Evolutionary conservation across 2,113 vertebrate species (phyloP).

Genomic region (Silurus meridionalis): DNA sequence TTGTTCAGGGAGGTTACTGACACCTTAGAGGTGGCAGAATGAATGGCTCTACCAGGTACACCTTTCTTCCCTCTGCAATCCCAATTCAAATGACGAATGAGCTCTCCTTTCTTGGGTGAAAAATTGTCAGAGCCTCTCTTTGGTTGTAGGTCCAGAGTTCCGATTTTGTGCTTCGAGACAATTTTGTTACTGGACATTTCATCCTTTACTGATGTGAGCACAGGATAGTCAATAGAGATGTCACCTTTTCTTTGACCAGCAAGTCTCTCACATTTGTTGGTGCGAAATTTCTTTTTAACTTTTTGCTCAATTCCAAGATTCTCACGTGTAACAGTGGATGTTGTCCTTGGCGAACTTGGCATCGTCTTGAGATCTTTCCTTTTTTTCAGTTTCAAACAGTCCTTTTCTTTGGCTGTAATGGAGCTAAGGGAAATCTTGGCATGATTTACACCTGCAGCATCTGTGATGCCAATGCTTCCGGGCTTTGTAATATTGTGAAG

Average conservation of each 20-base stretch:
- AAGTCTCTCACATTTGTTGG: conserved; percentile 63
- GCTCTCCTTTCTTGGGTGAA: conserved; percentile 76
- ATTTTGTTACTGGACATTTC: conserved; percentile 79
- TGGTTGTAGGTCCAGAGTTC: conserved; percentile 67
- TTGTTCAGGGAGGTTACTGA: conserved; percentile 71
- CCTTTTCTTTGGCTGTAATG: conserved; percentile 66
- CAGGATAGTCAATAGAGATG: conserved; percentile 70
- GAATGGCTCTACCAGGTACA: conserved; percentile 72
- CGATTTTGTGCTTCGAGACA: conserved; percentile 70
- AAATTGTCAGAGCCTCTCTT: conserved; percentile 74
- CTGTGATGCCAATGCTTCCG: conserved; percentile 52
- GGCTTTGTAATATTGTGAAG: conserved; percentile 53
- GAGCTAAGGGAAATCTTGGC: conserved; percentile 59
- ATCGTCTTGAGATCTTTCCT: conserved; percentile 77
- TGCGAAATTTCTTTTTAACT: conserved; percentile 78
- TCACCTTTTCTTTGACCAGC: conserved; percentile 69
- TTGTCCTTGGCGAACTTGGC: conserved; percentile 66
- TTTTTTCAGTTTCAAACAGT: conserved; percentile 71
- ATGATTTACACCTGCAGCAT: conserved; percentile 56
- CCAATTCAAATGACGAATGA: conserved; percentile 69
- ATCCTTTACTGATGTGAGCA: conserved; percentile 79
- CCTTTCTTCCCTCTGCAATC: conserved; percentile 80
- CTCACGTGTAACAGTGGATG: conserved; percentile 75
- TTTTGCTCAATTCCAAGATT: conserved; percentile 76
- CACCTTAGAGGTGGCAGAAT: conserved; percentile 78